phyloP scores from a whole-genome alignment of 2,888 invertebrate species.

The Aproaerema taeniolella region DNA sequence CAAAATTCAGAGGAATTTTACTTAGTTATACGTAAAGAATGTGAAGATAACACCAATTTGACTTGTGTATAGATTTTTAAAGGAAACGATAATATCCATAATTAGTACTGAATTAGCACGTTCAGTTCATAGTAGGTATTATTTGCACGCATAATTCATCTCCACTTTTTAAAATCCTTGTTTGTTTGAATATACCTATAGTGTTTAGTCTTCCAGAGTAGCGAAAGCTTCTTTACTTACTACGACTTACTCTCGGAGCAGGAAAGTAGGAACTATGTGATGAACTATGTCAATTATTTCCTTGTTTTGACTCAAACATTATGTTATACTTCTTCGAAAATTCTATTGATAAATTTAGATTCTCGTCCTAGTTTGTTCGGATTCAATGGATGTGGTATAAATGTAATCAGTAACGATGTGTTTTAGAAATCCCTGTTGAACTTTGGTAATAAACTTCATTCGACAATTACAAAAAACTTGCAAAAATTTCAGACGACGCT shows the following conservation, averaged over 20 bases:
- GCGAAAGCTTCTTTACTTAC: conserved; percentile 56
- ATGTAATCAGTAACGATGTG: conserved; percentile 66
- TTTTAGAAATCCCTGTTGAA: conserved; percentile 59
- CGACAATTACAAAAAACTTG: conserved; percentile 25
- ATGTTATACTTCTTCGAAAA: conserved; percentile 36
- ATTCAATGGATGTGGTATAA: conserved; percentile 67
- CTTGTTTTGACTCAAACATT: conserved; percentile 55
- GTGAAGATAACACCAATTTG: conserved; percentile 68
- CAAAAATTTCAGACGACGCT: too few relatives aligned
- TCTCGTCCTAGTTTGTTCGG: conserved; percentile 56
- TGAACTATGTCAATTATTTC: conserved; percentile 77
- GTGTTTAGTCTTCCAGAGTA: conserved; percentile 72
- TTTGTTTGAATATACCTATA: too few relatives aligned
- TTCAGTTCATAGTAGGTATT: conserved; percentile 32
- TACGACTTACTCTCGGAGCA: conserved; percentile 54
- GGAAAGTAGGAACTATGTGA: conserved; percentile 72
- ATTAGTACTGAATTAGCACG: conserved; percentile 56
- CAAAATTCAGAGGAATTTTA: conserved; percentile 4
- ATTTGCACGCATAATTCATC: conserved; percentile 50
- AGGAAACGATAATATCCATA: conserved; percentile 35
- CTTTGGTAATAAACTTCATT: conserved; percentile 43
- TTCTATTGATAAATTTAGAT: conserved; percentile 48
- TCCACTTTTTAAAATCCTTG: conserved; percentile 42
- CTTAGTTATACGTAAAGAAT: conserved; percentile 21
- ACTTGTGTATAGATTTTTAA: conserved; percentile 55